Percentiles rank a stretch among this genome's conserved stretches.
These are phyloP conservation scores for Rafetus swinhoei DNA, from an alignment of 2,113 vertebrate genomes.

Conservation along the genomic window DNA sequence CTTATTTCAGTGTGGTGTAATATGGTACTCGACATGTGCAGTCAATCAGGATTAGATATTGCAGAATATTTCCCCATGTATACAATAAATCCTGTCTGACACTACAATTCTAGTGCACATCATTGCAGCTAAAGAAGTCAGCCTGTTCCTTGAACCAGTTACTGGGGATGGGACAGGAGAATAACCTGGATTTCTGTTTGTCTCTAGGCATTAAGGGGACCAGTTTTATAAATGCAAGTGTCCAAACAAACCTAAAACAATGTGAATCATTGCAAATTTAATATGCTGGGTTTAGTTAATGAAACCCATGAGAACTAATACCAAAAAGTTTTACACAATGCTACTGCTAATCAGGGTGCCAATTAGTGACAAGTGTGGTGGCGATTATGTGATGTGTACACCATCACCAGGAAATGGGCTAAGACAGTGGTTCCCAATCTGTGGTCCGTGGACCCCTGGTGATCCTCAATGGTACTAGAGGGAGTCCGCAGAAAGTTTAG, in stretches of 20 bases:
- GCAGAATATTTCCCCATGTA: not conserved
- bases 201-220: not conserved
- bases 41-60: not conserved
- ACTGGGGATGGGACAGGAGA: constrained; percentile 36
- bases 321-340: not conserved
- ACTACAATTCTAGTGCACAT: not conserved
- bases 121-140: constrained; percentile 13
- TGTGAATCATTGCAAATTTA: not conserved
- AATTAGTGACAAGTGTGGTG: not conserved
- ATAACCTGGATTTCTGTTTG: not conserved
- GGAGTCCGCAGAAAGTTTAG: no score
- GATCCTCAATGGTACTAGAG: no score
- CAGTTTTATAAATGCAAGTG: not conserved
- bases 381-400: not conserved
- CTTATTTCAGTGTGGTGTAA: not conserved
- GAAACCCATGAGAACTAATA: not conserved
- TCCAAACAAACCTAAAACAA: not conserved
- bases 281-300: not conserved
- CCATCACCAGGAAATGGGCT: not conserved
- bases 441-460: no score
- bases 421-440: not conserved
- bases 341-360: constrained; percentile 32
- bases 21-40: not conserved
- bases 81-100: not conserved
- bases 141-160: constrained; percentile 18